These are phyloP conservation scores for Cygnus atratus DNA, from an alignment of 2,113 vertebrate species.

Conservation along the genomic window DNA sequence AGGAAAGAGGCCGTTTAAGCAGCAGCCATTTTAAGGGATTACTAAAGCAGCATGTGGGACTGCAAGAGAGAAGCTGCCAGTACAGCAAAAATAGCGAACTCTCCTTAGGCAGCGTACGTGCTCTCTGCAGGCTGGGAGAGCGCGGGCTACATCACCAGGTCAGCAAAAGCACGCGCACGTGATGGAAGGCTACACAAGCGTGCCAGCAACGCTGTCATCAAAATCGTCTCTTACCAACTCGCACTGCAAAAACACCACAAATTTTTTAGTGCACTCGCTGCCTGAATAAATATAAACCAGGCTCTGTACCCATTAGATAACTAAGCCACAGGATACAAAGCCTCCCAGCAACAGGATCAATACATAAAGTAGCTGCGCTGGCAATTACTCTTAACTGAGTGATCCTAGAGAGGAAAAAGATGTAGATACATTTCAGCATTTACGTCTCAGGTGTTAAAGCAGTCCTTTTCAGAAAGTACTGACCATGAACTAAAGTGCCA, in stretches of 20 bases:
- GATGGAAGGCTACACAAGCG: neutral
- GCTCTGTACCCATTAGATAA: neutral
- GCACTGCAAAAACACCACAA: neutral
- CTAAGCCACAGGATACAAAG: neutral
- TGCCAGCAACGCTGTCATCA: neutral
- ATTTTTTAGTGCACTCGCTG: neutral
- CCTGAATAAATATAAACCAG: neutral
- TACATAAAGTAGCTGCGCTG: neutral
- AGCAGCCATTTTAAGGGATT: neutral
- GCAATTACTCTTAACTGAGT: neutral
- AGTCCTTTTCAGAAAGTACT: neutral
- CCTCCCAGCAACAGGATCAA: neutral
- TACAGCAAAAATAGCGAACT: neutral
- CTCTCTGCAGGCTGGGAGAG: neutral
- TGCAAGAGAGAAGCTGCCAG: neutral
- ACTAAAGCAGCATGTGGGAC: neutral
- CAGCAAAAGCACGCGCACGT: neutral
- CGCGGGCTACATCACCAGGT: rapidly evolving
- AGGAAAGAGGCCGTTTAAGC: neutral
- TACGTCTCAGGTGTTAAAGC: neutral
- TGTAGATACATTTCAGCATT: neutral
- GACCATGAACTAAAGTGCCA: neutral
- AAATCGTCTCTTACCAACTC: neutral
- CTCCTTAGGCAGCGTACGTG: neutral
- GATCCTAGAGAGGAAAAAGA: neutral